Percentiles rank a stretch among this genome's conserved stretches.
Conservation (phyloP, 2,797 vertebrate genomes). For the Syncerus caffer region DNA sequence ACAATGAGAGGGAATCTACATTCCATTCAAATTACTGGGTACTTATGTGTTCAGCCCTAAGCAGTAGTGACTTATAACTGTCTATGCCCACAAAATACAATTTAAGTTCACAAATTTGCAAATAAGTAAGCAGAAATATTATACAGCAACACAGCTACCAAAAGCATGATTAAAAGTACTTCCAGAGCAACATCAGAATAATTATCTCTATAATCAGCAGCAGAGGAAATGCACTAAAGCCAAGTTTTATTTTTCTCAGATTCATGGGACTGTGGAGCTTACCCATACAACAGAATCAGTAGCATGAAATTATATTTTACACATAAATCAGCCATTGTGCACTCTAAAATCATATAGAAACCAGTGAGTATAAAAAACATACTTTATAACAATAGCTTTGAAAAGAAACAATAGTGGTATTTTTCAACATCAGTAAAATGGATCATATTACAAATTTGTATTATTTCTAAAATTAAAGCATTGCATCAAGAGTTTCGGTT, state of each 20-base stretch:
- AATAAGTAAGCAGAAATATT: neutral
- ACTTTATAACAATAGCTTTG: neutral
- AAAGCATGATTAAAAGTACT: constrained; percentile 38
- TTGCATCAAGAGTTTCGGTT: neutral
- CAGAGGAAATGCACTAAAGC: constrained; percentile 50
- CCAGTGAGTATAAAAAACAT: neutral
- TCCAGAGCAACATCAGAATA: constrained; percentile 57
- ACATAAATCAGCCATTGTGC: neutral
- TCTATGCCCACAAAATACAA: neutral
- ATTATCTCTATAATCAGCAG: constrained; percentile 44
- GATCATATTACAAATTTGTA: neutral
- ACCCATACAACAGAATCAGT: constrained; percentile 34
- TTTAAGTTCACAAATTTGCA: neutral
- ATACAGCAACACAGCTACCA: neutral
- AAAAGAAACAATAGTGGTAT: neutral
- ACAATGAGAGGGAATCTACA: neutral
- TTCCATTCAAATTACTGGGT: neutral
- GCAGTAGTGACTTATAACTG: neutral
- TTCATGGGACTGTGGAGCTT: constrained; percentile 2
- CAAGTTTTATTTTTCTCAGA: constrained; percentile 2
- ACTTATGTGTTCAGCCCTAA: neutral
- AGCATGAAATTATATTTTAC: constrained; percentile 8
- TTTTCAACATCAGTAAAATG: neutral
- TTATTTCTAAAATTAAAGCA: constrained; percentile 26
- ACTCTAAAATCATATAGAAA: neutral